Conservation (phyloP, 2,797 vertebrate genomes). For the Intellagama lesueurii region DNA sequence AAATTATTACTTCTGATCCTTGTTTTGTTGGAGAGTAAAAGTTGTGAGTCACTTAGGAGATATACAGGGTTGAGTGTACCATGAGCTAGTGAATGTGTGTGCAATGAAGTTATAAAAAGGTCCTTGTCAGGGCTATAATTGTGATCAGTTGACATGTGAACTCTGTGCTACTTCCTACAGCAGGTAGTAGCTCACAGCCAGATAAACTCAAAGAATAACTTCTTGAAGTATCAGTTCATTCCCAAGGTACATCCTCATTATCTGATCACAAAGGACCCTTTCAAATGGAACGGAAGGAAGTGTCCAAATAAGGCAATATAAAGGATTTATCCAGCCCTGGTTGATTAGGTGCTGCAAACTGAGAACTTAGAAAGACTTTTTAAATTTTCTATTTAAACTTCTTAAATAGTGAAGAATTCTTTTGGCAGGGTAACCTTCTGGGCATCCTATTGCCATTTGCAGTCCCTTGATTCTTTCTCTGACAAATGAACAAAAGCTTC, state of each 20-base stretch:
- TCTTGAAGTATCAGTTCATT: conserved; percentile 61
- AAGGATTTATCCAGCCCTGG: conserved; percentile 36
- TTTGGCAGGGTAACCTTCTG: conserved; percentile 22
- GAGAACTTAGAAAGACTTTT: conserved; percentile 60
- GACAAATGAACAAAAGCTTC: conserved; percentile 53
- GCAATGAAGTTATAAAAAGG: conserved; percentile 28
- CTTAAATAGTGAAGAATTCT: conserved; percentile 45
- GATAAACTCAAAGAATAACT: conserved; percentile 59
- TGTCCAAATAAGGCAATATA: conserved; percentile 51
- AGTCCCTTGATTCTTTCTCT: conserved; percentile 51
- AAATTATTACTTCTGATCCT: not conserved
- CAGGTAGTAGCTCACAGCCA: conserved; percentile 46
- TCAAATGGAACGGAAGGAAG: conserved; percentile 69
- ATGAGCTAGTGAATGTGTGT: not conserved
- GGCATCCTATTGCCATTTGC: conserved; percentile 49
- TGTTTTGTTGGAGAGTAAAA: not conserved
- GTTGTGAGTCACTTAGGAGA: not conserved
- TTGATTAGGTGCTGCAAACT: conserved; percentile 50
- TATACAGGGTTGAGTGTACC: not conserved
- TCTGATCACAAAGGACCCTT: conserved; percentile 65
- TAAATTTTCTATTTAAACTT: conserved; percentile 41
- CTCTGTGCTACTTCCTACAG: conserved; percentile 56
- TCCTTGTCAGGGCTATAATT: not conserved
- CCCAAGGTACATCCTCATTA: conserved; percentile 59
- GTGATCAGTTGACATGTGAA: conserved; percentile 40